Conservation (phyloP, 2,888 invertebrate genomes). For the Microdon myrmicae region DNA sequence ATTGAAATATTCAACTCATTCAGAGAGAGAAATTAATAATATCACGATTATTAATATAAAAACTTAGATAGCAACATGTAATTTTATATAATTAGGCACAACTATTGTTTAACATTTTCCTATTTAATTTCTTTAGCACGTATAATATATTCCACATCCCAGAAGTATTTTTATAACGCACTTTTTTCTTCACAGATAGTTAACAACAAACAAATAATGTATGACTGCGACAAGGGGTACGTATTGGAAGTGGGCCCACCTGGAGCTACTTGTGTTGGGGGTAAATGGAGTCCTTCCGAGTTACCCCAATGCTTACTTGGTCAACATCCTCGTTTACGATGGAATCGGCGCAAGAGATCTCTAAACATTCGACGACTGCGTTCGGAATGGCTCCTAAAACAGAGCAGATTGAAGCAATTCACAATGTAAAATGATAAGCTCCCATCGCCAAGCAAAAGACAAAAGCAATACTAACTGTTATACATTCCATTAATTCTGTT, state of each 20-base stretch:
- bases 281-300: conserved; percentile 91
- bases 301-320: conserved; percentile 86
- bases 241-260: conserved; percentile 87
- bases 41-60: no score
- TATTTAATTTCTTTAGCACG: no score
- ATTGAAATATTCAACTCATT: no score
- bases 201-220: conserved; percentile 95
- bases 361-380: conserved; percentile 59
- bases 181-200: conserved; percentile 69
- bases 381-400: conserved; percentile 59
- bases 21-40: no score
- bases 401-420: conserved; percentile 53
- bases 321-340: conserved; percentile 86
- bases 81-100: no score
- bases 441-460: no score
- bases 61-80: no score
- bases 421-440: no score
- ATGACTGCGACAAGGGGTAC: conserved; percentile 93
- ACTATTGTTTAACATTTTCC: no score
- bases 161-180: not conserved
- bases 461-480: conserved; percentile 1
- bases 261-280: conserved; percentile 94
- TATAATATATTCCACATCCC: no score
- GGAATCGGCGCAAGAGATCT: conserved; percentile 76
- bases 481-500: not conserved